Conservation (phyloP, 2,113 vertebrate species). For the Gobio gobio region DNA sequence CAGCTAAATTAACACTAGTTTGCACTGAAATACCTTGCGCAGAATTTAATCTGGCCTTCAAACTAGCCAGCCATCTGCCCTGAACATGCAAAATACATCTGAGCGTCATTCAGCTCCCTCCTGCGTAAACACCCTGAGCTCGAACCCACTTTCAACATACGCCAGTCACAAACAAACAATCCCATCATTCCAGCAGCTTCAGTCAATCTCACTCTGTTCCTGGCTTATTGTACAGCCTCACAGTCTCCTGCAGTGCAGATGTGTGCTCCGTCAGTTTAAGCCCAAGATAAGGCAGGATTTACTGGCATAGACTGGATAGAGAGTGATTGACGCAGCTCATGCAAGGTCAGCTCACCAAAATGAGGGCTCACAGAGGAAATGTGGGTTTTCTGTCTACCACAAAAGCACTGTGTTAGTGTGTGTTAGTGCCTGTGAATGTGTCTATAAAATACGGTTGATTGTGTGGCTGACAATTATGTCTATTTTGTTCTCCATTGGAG, state of each 20-base stretch:
- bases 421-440: constrained; percentile 9
- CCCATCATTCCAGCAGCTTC: not conserved
- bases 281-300: constrained; percentile 64
- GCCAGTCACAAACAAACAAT: constrained; percentile 1
- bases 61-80: not conserved
- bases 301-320: constrained; percentile 59
- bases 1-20: not conserved
- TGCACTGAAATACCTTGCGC: not conserved
- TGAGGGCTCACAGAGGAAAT: constrained; percentile 55
- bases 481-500: constrained; percentile 11
- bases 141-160: not conserved
- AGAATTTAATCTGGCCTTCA: not conserved
- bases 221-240: constrained; percentile 11
- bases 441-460: not conserved
- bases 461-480: constrained; percentile 2
- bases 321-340: constrained; percentile 67
- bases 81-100: constrained; percentile 24
- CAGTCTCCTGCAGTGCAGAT: constrained; percentile 43
- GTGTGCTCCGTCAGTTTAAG: constrained; percentile 63
- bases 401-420: not conserved
- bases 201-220: constrained; percentile 6
- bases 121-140: not conserved
- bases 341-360: constrained; percentile 70
- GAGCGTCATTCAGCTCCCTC: not conserved
- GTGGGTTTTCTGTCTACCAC: constrained; percentile 48